phyloP scores from a whole-genome alignment of 2,888 invertebrate genomes.

The Eucera pruinosa region DNA sequence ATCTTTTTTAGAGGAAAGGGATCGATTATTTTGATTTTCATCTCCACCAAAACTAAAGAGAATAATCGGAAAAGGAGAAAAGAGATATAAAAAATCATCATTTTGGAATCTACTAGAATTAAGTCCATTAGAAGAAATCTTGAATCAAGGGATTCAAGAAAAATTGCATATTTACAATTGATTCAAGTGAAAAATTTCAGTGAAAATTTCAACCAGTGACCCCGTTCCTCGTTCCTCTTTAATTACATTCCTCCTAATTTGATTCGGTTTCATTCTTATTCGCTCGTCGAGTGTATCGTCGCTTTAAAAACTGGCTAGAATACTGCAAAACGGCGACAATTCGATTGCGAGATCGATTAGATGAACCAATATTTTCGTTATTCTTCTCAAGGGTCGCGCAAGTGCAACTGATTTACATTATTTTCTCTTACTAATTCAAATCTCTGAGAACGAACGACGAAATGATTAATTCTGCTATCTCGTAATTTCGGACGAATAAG shows the following conservation, averaged over 20 bases:
- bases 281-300: background rate
- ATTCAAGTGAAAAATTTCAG: background rate
- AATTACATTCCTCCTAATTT: background rate
- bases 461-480: background rate
- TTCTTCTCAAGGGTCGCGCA: background rate
- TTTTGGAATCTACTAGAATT: background rate
- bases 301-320: conserved; percentile 29
- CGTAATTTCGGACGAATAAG: background rate
- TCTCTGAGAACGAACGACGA: background rate
- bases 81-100: background rate
- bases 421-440: background rate
- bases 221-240: conserved; percentile 18
- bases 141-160: background rate
- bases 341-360: background rate
- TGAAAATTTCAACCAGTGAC: background rate
- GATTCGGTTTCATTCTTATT: background rate
- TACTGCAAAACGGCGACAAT: conserved; percentile 37
- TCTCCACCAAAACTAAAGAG: background rate
- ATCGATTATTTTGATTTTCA: background rate
- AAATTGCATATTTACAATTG: background rate
- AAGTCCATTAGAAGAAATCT: background rate
- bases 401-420: background rate
- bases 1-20: conserved; percentile 6
- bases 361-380: too few species aligned
- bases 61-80: background rate